A percentile compares a stretch with the other conserved stretches of the same genome.
Conservation (phyloP, 1,140 invertebrate genomes). For the Micrasema longulum region DNA sequence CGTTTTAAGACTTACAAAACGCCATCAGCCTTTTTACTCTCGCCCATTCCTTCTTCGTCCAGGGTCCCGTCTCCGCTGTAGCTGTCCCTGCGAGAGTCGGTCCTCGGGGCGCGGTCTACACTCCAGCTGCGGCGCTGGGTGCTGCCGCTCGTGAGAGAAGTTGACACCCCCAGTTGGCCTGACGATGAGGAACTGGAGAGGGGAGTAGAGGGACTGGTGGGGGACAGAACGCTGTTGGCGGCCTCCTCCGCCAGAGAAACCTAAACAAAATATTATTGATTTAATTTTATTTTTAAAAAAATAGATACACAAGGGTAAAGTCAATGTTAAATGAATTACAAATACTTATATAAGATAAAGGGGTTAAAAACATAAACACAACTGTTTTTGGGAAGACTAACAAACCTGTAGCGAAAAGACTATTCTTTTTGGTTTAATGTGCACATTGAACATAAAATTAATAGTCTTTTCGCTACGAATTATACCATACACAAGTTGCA, state of each 20-base stretch:
- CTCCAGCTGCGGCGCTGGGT: slow-evolving; percentile 50
- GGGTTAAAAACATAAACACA: too few relatives aligned
- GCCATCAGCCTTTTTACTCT: slow-evolving; percentile 50
- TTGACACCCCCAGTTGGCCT: slow-evolving; percentile 46
- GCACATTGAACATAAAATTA: too few relatives aligned
- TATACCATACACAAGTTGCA: too few relatives aligned
- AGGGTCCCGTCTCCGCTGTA: slow-evolving; percentile 35
- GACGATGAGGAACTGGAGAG: slow-evolving; percentile 48
- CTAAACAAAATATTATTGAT: slow-evolving; percentile 23
- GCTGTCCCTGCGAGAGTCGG: slow-evolving; percentile 39
- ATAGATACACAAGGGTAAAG: too few relatives aligned
- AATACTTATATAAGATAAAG: too few relatives aligned
- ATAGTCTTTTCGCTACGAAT: too few relatives aligned
- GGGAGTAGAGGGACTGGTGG: slow-evolving; percentile 33
- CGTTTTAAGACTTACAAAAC: slow-evolving; percentile 47
- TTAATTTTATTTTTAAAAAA: too few relatives aligned
- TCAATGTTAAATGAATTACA: too few relatives aligned
- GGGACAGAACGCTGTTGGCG: slow-evolving; percentile 33
- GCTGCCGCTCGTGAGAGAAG: slow-evolving; percentile 5
- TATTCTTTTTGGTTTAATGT: too few relatives aligned
- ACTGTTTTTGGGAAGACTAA: too few relatives aligned
- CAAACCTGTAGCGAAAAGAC: too few relatives aligned
- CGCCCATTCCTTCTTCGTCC: slow-evolving; percentile 44
- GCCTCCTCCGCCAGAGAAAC: slow-evolving; percentile 51
- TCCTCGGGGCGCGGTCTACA: slow-evolving; percentile 43